A percentile compares a stretch with the other conserved stretches of the same genome.
Evolutionary conservation across 2,797 vertebrate species (phyloP).

Genomic region (Ciconia nigra): DNA sequence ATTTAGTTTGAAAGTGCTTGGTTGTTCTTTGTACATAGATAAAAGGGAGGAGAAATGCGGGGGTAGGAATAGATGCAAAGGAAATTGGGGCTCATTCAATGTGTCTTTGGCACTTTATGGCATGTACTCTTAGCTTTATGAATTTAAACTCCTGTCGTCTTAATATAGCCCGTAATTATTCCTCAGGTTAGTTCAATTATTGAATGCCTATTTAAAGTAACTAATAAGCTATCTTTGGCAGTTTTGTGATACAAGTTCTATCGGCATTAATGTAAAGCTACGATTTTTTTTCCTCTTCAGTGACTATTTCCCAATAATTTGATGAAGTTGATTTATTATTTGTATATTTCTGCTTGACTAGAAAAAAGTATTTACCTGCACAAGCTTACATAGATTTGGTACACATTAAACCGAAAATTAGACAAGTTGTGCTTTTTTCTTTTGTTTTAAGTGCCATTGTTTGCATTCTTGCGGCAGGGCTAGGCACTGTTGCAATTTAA

Average conservation of each 20-base stretch:
- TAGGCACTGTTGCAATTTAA: not conserved
- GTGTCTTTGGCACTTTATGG: not conserved
- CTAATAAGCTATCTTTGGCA: slow-evolving; percentile 26
- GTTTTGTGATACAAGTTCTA: slow-evolving; percentile 13
- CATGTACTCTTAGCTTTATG: not conserved
- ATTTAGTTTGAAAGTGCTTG: not conserved
- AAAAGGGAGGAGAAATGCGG: not conserved
- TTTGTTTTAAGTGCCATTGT: not conserved
- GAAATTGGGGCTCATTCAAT: not conserved
- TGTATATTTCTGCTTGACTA: slow-evolving; percentile 27
- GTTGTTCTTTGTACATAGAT: not conserved
- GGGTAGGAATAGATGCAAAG: not conserved
- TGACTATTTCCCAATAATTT: not conserved
- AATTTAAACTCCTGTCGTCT: slow-evolving; percentile 33
- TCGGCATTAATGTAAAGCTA: not conserved
- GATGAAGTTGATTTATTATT: not conserved
- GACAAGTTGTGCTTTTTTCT: not conserved
- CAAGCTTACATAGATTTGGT: not conserved
- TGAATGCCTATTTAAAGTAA: slow-evolving; percentile 48
- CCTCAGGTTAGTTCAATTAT: slow-evolving; percentile 27
- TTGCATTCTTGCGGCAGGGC: not conserved
- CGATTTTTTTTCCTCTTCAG: not conserved
- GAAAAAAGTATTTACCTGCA: not conserved
- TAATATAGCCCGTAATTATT: slow-evolving; percentile 60
- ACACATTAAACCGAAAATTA: not conserved